Percentiles rank a stretch among this genome's conserved stretches.
Evolutionary conservation across 2,888 invertebrate genomes (phyloP).

Genomic region (Hyles lineata): DNA sequence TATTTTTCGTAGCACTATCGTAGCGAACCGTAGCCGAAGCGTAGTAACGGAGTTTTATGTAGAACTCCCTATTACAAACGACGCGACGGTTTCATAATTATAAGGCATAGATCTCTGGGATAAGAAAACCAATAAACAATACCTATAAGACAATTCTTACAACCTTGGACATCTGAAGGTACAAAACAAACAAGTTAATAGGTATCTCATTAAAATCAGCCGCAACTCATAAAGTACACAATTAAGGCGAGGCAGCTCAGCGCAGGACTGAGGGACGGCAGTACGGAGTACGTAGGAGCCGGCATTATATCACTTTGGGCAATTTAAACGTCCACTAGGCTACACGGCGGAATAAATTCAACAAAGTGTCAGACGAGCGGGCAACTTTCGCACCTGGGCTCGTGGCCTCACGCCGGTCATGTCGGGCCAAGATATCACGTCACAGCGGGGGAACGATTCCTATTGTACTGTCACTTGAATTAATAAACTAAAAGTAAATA

Average conservation of each 20-base stretch:
- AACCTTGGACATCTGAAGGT: too few species aligned
- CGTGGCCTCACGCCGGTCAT: conserved; percentile 37
- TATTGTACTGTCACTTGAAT: neutral
- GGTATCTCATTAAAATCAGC: neutral
- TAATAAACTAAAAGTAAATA: too few species aligned
- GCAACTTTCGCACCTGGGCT: conserved; percentile 70
- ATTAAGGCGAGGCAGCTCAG: conserved; percentile 34
- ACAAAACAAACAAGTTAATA: neutral
- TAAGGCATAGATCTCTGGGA: too few species aligned
- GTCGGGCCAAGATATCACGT: conserved; percentile 30
- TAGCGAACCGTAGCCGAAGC: neutral
- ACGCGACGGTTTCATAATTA: too few species aligned
- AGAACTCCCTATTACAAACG: too few species aligned
- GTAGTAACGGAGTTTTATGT: neutral
- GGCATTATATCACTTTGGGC: conserved; percentile 42
- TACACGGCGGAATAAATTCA: conserved; percentile 63
- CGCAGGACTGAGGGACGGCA: conserved; percentile 32
- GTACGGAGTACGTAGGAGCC: conserved; percentile 13
- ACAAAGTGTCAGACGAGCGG: conserved; percentile 73
- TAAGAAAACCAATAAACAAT: too few species aligned
- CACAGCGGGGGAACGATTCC: conserved; percentile 4
- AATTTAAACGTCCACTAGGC: conserved; percentile 62
- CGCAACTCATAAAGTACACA: conserved; percentile 36
- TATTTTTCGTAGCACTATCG: neutral
- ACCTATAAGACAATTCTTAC: too few species aligned